Evolutionary conservation across 1,140 invertebrate genomes (phyloP).

Genomic region (Drosophila kikkawai): DNA sequence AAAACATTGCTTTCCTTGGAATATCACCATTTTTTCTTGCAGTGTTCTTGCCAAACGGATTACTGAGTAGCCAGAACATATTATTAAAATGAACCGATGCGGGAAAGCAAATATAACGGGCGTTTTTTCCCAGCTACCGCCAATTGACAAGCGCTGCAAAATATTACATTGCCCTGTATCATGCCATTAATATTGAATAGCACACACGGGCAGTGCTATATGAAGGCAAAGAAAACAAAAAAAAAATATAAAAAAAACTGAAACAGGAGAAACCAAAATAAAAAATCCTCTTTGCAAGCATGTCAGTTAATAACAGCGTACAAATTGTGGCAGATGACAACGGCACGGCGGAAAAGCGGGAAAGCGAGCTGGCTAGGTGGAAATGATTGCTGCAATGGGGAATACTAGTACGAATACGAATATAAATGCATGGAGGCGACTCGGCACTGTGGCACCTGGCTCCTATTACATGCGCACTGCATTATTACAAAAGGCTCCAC

Average conservation of each 20-base stretch:
- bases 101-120: slow-evolving; percentile 11
- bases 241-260: neutral
- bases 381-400: slow-evolving; percentile 71
- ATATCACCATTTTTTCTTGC: neutral
- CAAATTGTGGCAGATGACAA: slow-evolving; percentile 80
- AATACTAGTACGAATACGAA: slow-evolving; percentile 45
- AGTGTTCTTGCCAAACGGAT: slow-evolving; percentile 4
- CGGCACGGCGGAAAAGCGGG: neutral
- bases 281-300: slow-evolving; percentile 64
- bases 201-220: slow-evolving; percentile 1
- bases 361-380: slow-evolving; percentile 20
- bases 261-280: slow-evolving; percentile 31
- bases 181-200: slow-evolving; percentile 68
- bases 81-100: slow-evolving; percentile 43
- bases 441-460: slow-evolving; percentile 79
- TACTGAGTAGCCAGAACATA: slow-evolving; percentile 10
- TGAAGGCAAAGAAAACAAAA: neutral
- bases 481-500: slow-evolving; percentile 75
- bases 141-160: slow-evolving; percentile 28
- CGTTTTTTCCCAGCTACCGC: slow-evolving; percentile 8
- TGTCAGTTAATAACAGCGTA: slow-evolving; percentile 80
- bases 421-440: slow-evolving; percentile 70
- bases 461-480: slow-evolving; percentile 81
- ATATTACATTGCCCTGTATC: slow-evolving; percentile 61
- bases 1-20: neutral